Evolutionary conservation across 1,140 invertebrate genomes (phyloP), one percentile per base, ranked within the genome.

Genomic region (Drosophila tropicalis): DNA sequence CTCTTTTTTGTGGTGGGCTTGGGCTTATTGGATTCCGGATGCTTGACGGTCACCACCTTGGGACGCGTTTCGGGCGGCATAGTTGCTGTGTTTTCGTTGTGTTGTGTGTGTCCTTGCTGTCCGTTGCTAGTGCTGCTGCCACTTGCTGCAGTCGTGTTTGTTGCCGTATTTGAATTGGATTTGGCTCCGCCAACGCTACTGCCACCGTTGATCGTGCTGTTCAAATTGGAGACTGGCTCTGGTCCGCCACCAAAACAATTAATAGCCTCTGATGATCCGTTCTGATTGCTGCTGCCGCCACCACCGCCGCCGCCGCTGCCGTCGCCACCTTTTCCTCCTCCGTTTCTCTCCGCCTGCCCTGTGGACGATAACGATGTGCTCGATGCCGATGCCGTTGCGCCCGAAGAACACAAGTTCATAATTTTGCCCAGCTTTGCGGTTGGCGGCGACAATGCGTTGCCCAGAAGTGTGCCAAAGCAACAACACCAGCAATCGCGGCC

Each of bases 11-110:
- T 91, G 29, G 97, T 98, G 1, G 97, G 97, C 91, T 98, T 99
- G 1, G 98, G 96, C 92, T 98, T 98, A 87, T 97, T 98, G 1
- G 97, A 98, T 84, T 98, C 98, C 1, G 98, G 97, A 92, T 98
- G 97, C 87, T 97, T 98, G 0, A 99, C 97, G 9, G 96, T 98
- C 4, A 99, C 98, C 55, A 97, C 96, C 92, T 98, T 98, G 29
- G 96, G 96, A 70, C 95, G 94, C 29, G 95, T 91, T 62, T 92
- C 91, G 72, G 91, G 89, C 74, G 91, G 91, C 90, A 91, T 92
- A 65, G 68, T 90, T 90, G 79, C 71, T 69, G 76, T 90, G 44
- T 62, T 75, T 76, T 86, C 79, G 83, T 89, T 83, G 72, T 86
- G 72, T 67, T 86, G 72, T 67, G 57, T 67, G 32, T 65, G 62